Evolutionary conservation across 2,888 invertebrate species (phyloP).

Genomic region (Brenthis ino): DNA sequence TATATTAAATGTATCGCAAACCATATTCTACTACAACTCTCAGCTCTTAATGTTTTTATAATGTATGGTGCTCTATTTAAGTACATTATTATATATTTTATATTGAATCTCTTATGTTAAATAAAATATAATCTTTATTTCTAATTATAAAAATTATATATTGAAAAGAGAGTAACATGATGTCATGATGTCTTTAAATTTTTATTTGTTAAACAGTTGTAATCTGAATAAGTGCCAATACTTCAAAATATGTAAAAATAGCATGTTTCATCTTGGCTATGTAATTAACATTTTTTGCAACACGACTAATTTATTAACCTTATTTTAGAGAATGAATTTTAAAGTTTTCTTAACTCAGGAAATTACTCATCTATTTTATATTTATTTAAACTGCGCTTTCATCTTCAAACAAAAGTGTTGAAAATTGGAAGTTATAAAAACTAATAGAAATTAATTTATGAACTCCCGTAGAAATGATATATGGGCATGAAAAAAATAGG

Average conservation of each 20-base stretch:
- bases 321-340: not conserved
- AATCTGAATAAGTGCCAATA: conserved; percentile 18
- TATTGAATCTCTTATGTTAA: too few species aligned
- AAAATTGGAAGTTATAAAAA: not conserved
- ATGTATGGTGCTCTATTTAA: too few species aligned
- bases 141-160: too few species aligned
- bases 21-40: too few species aligned
- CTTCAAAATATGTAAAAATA: not conserved
- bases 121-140: too few species aligned
- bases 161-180: not conserved
- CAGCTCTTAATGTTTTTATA: too few species aligned
- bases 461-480: not conserved
- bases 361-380: conserved; percentile 2
- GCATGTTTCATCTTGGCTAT: conserved; percentile 2
- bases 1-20: too few species aligned
- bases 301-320: too few species aligned
- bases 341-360: not conserved
- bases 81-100: too few species aligned
- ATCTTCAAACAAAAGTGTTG: conserved; percentile 4
- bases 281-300: conserved; percentile 4
- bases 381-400: not conserved
- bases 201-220: conserved; percentile 10
- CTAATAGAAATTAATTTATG: conserved; percentile 8
- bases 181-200: conserved; percentile 1
- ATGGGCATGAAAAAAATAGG: not conserved